Base-by-base conservation (phyloP, 2,888 invertebrate species). In the Elysia crispata region DNA sequence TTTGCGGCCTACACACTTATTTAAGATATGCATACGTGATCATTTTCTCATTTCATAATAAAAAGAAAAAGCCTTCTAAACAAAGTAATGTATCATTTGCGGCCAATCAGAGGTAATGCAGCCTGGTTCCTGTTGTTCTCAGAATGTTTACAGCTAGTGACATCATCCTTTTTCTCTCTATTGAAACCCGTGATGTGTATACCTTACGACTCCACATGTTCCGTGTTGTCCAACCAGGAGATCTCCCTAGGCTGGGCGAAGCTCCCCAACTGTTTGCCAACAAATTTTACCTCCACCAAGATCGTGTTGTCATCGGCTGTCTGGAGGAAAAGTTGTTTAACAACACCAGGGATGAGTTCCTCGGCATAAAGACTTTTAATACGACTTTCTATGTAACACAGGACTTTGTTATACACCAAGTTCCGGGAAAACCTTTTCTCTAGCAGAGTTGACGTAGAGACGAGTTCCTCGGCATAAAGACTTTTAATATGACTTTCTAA, bases 211-310 rank as follows among this genome's bases (percentile, higher is more conserved):
- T 54, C 30, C 30, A 23, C 57, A 6, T 28, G 15, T 0, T 20
- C 57, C 8, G 57, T 62, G 60, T 74, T n/a, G 18, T 8, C 62
- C 60, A 13, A n/a, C 20, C 49, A 70, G 82, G 83, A n/a, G 90
- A 90, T 76, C 80, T 87, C 50, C 84, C 84, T 0, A 81, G 84
- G 83, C 83, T 90, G 31, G 73, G 77, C n/a, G 64, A 66, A 18
- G 33, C 73, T 1, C 77, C 73, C 23, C 66, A 89, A 62, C 76
- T 90, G 31, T 88, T 90, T 76, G 89, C 87, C 31, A 90, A 90
- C 82, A 90, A 90, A 81, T 90, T 90, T 76, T 84, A 87, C 80
- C 41, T 83, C n/a, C 81, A 83, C 11, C 84, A 81, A 60, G 83
- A 89, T 28, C 84, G 86, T 50, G 72, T 87, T 3, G 85, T 83